Conservation (phyloP, 2,888 invertebrate species). For the Pyrocoelia pectoralis region DNA sequence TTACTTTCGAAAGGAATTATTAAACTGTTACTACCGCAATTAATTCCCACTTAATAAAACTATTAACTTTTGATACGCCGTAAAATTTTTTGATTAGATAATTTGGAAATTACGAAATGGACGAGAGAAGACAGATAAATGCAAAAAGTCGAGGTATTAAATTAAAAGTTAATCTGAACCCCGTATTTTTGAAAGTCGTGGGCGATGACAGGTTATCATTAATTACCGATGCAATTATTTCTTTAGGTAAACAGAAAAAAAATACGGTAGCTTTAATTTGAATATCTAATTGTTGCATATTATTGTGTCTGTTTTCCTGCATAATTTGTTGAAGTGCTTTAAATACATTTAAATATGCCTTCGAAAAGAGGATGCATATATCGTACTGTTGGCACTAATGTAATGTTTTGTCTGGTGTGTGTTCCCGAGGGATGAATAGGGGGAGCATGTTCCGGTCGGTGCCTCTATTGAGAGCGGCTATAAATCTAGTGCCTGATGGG, state of each 20-base stretch:
- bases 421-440: conserved; percentile 50
- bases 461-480: conserved; percentile 51
- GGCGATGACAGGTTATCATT: conserved; percentile 50
- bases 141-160: no score
- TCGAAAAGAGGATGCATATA: conserved; percentile 38
- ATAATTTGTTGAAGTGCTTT: neutral
- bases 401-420: conserved; percentile 57
- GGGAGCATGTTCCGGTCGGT: conserved; percentile 54
- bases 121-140: no score
- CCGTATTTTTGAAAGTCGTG: conserved; percentile 23
- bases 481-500: conserved; percentile 49
- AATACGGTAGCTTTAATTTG: conserved; percentile 43
- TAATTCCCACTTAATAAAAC: conserved; percentile 6
- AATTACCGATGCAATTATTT: conserved; percentile 46
- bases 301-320: neutral
- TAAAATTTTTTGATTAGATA: no score
- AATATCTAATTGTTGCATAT: conserved; percentile 20
- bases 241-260: conserved; percentile 37
- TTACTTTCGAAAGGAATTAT: neutral
- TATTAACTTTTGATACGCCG: neutral
- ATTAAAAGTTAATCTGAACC: neutral
- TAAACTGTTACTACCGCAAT: neutral
- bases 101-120: no score
- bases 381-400: conserved; percentile 52
- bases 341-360: neutral